A percentile compares a stretch with the other conserved stretches of the same genome.
phyloP scores from a whole-genome alignment of 2,113 vertebrate species.

The Mobula birostris region DNA sequence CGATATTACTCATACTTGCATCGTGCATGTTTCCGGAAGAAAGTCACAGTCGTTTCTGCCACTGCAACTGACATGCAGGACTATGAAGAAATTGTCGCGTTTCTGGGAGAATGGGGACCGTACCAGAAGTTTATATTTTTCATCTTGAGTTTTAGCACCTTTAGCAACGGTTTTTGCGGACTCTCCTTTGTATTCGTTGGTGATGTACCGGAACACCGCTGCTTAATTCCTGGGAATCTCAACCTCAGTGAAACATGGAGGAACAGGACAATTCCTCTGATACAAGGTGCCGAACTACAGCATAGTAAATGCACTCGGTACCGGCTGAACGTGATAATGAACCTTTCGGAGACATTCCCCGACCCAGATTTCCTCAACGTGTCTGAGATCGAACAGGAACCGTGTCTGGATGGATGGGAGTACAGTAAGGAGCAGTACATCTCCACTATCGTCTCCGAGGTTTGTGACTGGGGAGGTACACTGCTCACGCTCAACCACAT shows the following conservation, averaged over 20 bases:
- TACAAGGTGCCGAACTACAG: conserved; percentile 43
- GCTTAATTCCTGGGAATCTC: conserved; percentile 59
- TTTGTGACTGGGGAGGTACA: too few species aligned
- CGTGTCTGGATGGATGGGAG: conserved; percentile 58
- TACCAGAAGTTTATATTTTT: conserved; percentile 68
- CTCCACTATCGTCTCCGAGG: too few species aligned
- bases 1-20: too few species aligned
- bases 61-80: conserved; percentile 48
- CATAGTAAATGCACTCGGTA: conserved; percentile 45
- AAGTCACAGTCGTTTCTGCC: background rate
- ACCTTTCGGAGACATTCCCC: conserved; percentile 49
- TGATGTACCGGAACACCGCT: conserved; percentile 68
- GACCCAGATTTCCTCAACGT: conserved; percentile 50
- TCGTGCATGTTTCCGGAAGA: background rate
- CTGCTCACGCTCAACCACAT: too few species aligned
- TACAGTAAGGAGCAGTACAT: conserved; percentile 53
- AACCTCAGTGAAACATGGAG: conserved; percentile 75
- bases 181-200: conserved; percentile 66
- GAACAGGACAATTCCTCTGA: conserved; percentile 67
- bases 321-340: conserved; percentile 48
- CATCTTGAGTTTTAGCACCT: conserved; percentile 62
- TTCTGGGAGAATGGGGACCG: conserved; percentile 61
- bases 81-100: conserved; percentile 64
- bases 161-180: conserved; percentile 69
- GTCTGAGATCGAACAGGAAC: conserved; percentile 49